Evolutionary conservation across 2,113 vertebrate species (phyloP), one percentile per base, ranked within the genome.

Genomic region (Synodontis membranacea): DNA sequence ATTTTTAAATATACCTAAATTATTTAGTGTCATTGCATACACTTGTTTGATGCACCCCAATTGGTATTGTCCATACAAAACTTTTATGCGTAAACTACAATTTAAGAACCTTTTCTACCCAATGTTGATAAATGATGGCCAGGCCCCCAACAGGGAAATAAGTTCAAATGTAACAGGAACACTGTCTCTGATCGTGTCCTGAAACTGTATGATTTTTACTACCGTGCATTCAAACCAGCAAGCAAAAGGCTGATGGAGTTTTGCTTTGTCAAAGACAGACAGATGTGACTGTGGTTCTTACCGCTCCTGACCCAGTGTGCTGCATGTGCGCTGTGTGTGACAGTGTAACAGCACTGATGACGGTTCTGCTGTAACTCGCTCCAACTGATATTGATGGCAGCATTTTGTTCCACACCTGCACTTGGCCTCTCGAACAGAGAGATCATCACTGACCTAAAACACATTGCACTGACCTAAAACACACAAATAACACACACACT

Each of bases 231-330:
- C 23, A 46, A 3, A 12, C 42, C 46, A 42, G 37, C 19, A 25
- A 74, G 74, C 76, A 79, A 78, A 52, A 54, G 0, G 21, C 52
- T 28, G 5, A 31, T 1, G 8, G 17, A 19, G 39, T 80, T 58
- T 58, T 58, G 52, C 34, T 58, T 80, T 14, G 11, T 39, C 52
- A 25, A 4, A 4, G 8, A 80, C 80, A 62, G 6, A 44, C 37
- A 82, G 11, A n/a, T n/a, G n/a, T n/a, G 25, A 62, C 14, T 14
- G 31, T 50, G 62, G 14, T 82, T n/a, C 88, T 84, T 91, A 97
- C 96, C 96, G 96, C 95, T 95, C 56, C 94, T 94, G 74, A 97
- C 95, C 96, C 96, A 96, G 7, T 94, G 92, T 70, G 93, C 92
- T 0, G 37, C 48, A 62, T 97, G 96, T 80, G 91, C 92, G 42